Conservation (phyloP, 2,888 invertebrate species). For the Eledona agricola region DNA sequence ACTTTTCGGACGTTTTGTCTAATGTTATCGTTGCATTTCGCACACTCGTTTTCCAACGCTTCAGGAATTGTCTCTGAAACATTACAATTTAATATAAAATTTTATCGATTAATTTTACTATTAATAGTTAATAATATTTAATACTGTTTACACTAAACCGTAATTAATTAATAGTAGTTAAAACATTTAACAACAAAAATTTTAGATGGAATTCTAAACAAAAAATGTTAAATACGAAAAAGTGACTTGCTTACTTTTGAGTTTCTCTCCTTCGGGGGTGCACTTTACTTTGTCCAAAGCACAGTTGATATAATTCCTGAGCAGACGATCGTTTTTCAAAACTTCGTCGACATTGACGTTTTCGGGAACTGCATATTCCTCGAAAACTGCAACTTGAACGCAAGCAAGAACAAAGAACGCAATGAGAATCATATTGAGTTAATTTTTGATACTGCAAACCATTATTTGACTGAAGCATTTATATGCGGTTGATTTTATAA, state of each 20-base stretch:
- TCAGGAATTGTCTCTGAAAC: conserved; percentile 71
- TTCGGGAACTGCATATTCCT: conserved; percentile 56
- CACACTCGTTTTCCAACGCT: conserved; percentile 71
- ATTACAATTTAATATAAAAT: too few relatives aligned
- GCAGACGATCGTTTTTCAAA: conserved; percentile 70
- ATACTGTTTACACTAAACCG: too few relatives aligned
- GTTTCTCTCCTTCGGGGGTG: conserved; percentile 72
- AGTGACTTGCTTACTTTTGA: conserved; percentile 63
- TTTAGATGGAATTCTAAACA: too few relatives aligned
- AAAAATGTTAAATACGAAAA: background rate
- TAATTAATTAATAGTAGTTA: too few relatives aligned
- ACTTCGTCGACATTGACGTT: conserved; percentile 74
- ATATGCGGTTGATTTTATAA: background rate
- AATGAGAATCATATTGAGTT: conserved; percentile 1
- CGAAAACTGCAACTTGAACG: conserved; percentile 1
- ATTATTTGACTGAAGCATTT: too few relatives aligned
- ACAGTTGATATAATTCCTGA: conserved; percentile 75
- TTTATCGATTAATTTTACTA: too few relatives aligned
- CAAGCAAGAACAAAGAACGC: conserved; percentile 2
- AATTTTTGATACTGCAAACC: background rate
- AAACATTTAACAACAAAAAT: too few relatives aligned
- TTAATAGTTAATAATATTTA: too few relatives aligned
- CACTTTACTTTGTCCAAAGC: conserved; percentile 71
- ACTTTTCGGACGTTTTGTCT: conserved; percentile 69
- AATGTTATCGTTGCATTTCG: conserved; percentile 73